Conservation (phyloP, 1,140 invertebrate species). For the Venturia canescens region DNA sequence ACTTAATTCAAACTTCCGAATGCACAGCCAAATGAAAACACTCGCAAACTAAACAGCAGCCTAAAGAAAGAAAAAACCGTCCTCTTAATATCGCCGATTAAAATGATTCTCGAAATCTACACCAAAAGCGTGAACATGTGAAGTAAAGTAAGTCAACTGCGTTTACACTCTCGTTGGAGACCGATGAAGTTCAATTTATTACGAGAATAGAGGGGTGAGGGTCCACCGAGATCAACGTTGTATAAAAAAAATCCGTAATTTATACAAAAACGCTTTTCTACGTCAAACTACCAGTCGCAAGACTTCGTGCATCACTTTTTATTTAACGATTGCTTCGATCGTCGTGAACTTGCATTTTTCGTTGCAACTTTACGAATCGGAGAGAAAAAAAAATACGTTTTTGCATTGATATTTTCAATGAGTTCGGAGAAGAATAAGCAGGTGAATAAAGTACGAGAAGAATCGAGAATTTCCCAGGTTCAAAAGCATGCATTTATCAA, state of each 20-base stretch:
- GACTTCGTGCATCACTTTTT: too few relatives aligned
- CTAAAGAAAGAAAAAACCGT: constrained; percentile 52
- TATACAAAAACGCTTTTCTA: background rate
- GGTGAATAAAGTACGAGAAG: too few relatives aligned
- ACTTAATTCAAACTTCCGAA: background rate
- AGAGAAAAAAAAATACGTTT: too few relatives aligned
- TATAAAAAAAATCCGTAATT: constrained; percentile 1
- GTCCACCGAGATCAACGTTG: background rate
- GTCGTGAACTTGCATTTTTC: too few relatives aligned
- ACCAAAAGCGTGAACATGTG: background rate
- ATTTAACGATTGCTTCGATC: too few relatives aligned
- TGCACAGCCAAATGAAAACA: background rate
- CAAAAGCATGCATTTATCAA: too few relatives aligned
- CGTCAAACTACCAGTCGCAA: too few relatives aligned
- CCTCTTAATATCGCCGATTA: constrained; percentile 41
- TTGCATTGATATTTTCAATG: too few relatives aligned
- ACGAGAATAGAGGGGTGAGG: constrained; percentile 7
- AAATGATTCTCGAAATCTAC: constrained; percentile 15
- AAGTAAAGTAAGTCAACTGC: background rate
- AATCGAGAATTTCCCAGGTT: too few relatives aligned
- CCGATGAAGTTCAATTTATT: background rate
- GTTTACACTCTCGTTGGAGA: too few relatives aligned
- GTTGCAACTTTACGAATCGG: too few relatives aligned
- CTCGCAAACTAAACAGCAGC: constrained; percentile 36
- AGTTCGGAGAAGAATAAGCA: too few relatives aligned